These are phyloP conservation scores for Rhagoletis zephyria DNA, from an alignment of 1,140 invertebrate species.

Conservation along the genomic window DNA sequence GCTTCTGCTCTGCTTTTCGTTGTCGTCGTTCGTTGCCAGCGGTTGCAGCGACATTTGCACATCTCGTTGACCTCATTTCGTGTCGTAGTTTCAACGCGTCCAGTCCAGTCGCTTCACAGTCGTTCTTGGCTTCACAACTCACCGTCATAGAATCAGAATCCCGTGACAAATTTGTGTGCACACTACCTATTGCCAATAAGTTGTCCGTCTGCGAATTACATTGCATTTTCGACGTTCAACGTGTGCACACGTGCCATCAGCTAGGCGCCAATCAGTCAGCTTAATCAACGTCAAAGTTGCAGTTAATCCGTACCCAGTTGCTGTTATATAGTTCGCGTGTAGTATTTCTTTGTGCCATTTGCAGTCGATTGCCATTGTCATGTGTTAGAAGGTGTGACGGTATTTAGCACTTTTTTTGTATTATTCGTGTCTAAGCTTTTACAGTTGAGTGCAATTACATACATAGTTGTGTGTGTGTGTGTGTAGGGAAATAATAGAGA, in stretches of 20 bases:
- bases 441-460: too few species aligned
- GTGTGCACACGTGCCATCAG: slow-evolving; percentile 20
- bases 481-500: too few species aligned
- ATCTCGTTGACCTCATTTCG: slow-evolving; percentile 73
- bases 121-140: not conserved
- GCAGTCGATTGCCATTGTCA: too few species aligned
- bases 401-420: too few species aligned
- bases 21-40: slow-evolving; percentile 14
- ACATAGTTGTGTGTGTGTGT: too few species aligned
- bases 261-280: not conserved
- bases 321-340: slow-evolving; percentile 55
- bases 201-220: not conserved
- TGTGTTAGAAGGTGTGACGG: too few species aligned
- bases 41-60: slow-evolving; percentile 56
- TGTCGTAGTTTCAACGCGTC: slow-evolving; percentile 71
- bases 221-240: slow-evolving; percentile 35
- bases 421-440: too few species aligned
- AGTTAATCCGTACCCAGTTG: slow-evolving; percentile 58
- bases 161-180: not conserved
- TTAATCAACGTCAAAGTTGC: slow-evolving; percentile 1
- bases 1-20: not conserved
- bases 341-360: too few species aligned
- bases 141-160: slow-evolving; percentile 5
- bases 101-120: slow-evolving; percentile 52
- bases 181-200: not conserved